These are phyloP conservation scores for Mormyrus hasselquistii DNA, from an alignment of 2,797 vertebrate genomes.

Conservation along the genomic window DNA sequence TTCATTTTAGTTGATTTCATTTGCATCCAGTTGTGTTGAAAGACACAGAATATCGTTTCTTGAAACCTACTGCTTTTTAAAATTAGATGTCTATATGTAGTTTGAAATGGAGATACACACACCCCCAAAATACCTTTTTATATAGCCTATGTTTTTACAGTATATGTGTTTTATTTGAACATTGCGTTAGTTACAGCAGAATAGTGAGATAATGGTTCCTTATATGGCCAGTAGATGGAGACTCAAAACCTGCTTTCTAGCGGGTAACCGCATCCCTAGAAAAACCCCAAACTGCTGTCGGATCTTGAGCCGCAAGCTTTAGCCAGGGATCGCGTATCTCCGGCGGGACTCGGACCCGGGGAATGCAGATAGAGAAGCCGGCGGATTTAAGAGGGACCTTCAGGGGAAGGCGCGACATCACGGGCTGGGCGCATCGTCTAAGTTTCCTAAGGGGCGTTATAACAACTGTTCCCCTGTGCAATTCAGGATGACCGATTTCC, in stretches of 20 bases:
- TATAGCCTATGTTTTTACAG: neutral
- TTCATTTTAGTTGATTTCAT: neutral
- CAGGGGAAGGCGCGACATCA: neutral
- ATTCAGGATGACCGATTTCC: neutral
- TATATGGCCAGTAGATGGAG: constrained; percentile 24
- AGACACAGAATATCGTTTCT: neutral
- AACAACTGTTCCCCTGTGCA: neutral
- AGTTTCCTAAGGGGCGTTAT: neutral
- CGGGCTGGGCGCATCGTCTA: neutral
- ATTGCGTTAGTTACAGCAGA: neutral
- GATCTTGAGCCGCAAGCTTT: constrained; percentile 22
- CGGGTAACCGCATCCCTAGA: constrained; percentile 8
- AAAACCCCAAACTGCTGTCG: neutral
- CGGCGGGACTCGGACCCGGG: constrained; percentile 27
- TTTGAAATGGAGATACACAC: neutral
- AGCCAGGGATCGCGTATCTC: constrained; percentile 29
- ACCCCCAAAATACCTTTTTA: neutral
- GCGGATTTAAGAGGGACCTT: constrained; percentile 24
- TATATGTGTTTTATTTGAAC: neutral
- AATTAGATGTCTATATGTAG: neutral
- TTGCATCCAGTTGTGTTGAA: neutral
- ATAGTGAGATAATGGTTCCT: neutral
- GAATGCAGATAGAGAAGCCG: constrained; percentile 35
- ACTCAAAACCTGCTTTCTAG: constrained; percentile 19
- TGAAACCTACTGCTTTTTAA: neutral